These are phyloP conservation scores for Tachina grossa DNA, from an alignment of 2,888 invertebrate genomes.

Conservation along the genomic window DNA sequence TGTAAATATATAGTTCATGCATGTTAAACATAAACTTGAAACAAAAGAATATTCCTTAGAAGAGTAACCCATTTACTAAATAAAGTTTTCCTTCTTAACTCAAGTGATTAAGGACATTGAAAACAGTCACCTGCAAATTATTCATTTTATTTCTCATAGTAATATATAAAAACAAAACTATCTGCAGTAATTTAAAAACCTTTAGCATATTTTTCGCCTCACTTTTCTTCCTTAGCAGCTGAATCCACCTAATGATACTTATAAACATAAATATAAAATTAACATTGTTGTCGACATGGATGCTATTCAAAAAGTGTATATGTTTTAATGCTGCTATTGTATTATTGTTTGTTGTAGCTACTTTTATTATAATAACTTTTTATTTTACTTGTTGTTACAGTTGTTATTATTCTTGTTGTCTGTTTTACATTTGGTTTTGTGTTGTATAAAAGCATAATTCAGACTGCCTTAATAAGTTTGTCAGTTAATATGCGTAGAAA, in stretches of 20 bases:
- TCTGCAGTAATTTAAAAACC: not conserved
- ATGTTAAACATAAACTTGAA: not conserved
- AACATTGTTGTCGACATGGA: constrained; percentile 31
- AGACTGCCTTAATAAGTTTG: constrained; percentile 15
- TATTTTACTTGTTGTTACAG: constrained; percentile 19
- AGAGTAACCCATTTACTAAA: too few species aligned
- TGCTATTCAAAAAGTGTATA: constrained; percentile 12
- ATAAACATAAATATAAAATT: not conserved
- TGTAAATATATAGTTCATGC: not conserved
- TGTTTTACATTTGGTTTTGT: constrained; percentile 24
- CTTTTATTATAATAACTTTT: constrained; percentile 16
- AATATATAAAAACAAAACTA: too few species aligned
- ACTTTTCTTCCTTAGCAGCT: not conserved
- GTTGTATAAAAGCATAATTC: constrained; percentile 7
- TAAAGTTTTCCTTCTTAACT: too few species aligned
- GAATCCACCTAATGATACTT: not conserved
- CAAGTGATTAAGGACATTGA: too few species aligned
- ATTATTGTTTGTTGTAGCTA: not conserved
- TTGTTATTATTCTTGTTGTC: constrained; percentile 26
- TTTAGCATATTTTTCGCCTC: not conserved
- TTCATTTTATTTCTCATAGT: too few species aligned
- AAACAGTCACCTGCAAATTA: too few species aligned
- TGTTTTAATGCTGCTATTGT: constrained; percentile 28
- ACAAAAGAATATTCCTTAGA: too few species aligned
- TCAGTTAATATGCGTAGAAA: constrained; percentile 11